Base-by-base conservation (phyloP, 2,797 vertebrate genomes). In the Choloepus didactylus region DNA sequence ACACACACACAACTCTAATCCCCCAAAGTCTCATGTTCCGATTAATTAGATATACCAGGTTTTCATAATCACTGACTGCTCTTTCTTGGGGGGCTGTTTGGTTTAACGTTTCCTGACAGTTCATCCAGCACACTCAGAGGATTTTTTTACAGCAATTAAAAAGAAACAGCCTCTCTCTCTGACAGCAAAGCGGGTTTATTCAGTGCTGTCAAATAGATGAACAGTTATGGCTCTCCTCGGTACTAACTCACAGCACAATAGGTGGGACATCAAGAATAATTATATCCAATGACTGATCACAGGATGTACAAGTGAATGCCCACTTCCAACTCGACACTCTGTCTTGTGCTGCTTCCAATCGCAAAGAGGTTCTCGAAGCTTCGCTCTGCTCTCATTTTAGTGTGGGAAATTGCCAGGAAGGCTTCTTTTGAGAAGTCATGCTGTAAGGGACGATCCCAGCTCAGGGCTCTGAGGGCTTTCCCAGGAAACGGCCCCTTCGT, bases 71-170 rank as follows among this genome's bases (percentile, higher is more conserved):
- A 86, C 84, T 89, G 79, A 60, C 0, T 69, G 35, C 51, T 77
- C 77, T 49, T 87, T 82, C 44, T 75, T 87, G 1, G 80, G 67
- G 87, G 94, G 89, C 92, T 76, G 75, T 96, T 97, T 92, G 79
- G 69, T 89, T 97, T 98, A 98, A 98, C 31, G 84, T 95, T 73
- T 96, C 95, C 86, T 97, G 97, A 96, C 87, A 96, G 97, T 97
- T 98, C 88, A 95, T 95, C 79, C 87, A 90, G 60, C 31, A 60
- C 49, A 91, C 35, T 88, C 7, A 54, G 51, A 64, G 79, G 97
- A 81, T n/a, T 83, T 96, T 91, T 92, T 96, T 62, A 85, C 56
- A 79, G 97, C 96, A 96, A 96, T 35, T 98, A 97, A 94, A 91
- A 96, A 95, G 79, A 93, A 91, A 85, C 60, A 93, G 75, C 67